A percentile compares a stretch with the other conserved stretches of the same genome.
Evolutionary conservation across 2,113 vertebrate species (phyloP).

Genomic region (Dasyurus viverrinus): DNA sequence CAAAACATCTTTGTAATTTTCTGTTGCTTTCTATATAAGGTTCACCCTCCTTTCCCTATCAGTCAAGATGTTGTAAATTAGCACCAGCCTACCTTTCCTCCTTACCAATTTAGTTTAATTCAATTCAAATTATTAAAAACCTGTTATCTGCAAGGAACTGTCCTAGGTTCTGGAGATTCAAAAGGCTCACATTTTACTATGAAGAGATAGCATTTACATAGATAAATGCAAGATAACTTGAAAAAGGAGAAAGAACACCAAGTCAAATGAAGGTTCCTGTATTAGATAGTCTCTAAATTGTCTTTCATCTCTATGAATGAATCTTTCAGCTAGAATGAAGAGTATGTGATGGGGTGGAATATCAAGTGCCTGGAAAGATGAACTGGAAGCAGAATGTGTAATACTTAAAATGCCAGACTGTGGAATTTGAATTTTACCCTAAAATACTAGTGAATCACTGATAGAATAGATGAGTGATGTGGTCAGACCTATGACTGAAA

Average conservation of each 20-base stretch:
- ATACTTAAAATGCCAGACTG: neutral
- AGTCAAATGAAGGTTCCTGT: neutral
- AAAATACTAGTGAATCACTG: neutral
- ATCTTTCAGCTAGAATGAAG: neutral
- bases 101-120: neutral
- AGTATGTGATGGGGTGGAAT: neutral
- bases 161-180: neutral
- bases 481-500: neutral
- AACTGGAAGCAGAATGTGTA: neutral
- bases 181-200: neutral
- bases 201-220: neutral
- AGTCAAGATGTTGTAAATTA: neutral
- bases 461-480: neutral
- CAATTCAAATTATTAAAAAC: neutral
- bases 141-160: neutral
- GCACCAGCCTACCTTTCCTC: neutral
- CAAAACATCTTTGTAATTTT: neutral
- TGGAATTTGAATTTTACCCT: neutral
- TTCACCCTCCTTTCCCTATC: neutral
- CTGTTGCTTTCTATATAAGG: neutral
- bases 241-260: neutral
- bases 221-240: neutral
- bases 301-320: neutral
- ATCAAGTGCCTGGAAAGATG: neutral
- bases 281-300: neutral